Conservation (phyloP, 2,113 vertebrate genomes). For the Hystrix cristata region DNA sequence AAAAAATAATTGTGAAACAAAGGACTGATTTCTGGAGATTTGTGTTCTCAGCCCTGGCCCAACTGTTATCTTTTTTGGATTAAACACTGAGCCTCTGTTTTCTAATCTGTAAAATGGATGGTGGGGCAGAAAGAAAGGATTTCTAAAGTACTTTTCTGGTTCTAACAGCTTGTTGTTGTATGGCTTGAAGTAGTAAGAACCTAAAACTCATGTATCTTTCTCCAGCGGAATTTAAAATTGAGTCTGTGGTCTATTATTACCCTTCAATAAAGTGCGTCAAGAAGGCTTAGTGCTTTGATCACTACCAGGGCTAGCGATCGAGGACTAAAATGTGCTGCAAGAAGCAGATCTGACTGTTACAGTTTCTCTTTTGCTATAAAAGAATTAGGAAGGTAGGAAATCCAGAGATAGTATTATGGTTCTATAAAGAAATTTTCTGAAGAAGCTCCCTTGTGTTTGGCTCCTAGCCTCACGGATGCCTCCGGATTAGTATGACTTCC, state of each 20-base stretch:
- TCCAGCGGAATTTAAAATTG: constrained; percentile 15
- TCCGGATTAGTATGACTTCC: not conserved
- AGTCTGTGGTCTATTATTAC: not conserved
- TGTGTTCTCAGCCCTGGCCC: not conserved
- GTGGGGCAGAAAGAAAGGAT: constrained; percentile 9
- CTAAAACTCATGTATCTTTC: not conserved
- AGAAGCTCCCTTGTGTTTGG: not conserved
- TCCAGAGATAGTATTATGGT: not conserved
- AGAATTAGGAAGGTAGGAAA: not conserved
- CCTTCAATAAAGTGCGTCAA: not conserved
- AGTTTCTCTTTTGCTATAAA: not conserved
- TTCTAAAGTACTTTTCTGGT: not conserved
- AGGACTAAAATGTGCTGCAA: not conserved
- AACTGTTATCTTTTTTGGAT: not conserved
- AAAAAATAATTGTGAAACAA: not conserved
- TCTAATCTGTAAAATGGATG: constrained; percentile 6
- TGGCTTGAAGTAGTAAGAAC: not conserved
- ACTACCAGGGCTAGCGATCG: not conserved
- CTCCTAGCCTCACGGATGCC: not conserved
- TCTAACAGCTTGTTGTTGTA: constrained; percentile 31
- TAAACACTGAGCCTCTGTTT: not conserved
- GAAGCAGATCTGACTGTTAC: not conserved
- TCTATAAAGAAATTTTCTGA: not conserved
- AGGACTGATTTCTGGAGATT: not conserved
- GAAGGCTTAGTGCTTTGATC: not conserved